These are phyloP conservation scores for Alces alces DNA, from an alignment of 2,113 vertebrate species.

Conservation along the genomic window DNA sequence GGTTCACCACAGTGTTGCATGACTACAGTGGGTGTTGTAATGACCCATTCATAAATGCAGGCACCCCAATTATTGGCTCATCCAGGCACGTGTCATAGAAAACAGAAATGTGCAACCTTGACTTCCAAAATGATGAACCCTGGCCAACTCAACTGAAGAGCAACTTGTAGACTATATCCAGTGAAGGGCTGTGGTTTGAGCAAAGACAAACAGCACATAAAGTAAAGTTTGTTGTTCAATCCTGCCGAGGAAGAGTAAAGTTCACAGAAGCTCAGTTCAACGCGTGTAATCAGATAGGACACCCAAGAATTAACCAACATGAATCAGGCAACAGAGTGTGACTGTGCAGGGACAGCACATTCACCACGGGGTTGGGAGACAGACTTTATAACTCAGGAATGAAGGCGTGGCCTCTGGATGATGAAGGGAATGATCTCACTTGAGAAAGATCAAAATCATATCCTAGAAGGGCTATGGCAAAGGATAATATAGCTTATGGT, in stretches of 20 bases:
- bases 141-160: background rate
- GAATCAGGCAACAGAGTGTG: background rate
- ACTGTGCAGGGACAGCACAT: background rate
- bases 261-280: background rate
- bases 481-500: background rate
- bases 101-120: background rate
- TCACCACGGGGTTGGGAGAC: background rate
- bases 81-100: background rate
- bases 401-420: background rate
- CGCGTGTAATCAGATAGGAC: background rate
- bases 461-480: background rate
- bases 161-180: background rate
- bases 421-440: background rate
- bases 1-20: background rate
- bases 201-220: conserved; percentile 20
- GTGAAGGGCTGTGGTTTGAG: background rate
- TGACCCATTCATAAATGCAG: background rate
- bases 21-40: background rate
- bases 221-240: background rate
- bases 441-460: background rate
- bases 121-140: background rate
- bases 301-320: background rate
- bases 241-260: background rate
- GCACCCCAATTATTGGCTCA: background rate
- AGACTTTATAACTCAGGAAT: background rate